Evolutionary conservation across 2,113 vertebrate species (phyloP), one percentile per base, ranked within the genome.

Genomic region (Coturnix japonica): DNA sequence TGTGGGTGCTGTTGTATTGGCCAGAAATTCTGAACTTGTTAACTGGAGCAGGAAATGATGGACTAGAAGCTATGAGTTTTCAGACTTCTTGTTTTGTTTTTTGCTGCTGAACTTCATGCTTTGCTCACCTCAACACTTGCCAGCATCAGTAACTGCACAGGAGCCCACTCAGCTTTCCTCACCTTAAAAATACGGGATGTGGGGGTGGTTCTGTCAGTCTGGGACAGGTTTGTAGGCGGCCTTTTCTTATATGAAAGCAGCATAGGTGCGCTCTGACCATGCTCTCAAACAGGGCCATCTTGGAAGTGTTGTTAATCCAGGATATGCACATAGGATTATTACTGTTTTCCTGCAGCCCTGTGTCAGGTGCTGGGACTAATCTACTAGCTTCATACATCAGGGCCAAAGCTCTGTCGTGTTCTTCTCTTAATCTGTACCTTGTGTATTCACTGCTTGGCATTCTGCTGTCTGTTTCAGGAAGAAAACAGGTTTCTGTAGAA

Each of bases 181-280:
- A 41, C 75, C 70, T 60, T 6, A 30, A n/a, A 60, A 31, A 77
- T 60, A 69, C 3, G 15, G 75, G 37, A 31, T 5, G 54, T 12
- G 47, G 71, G 43, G 79, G 28, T 87, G 60, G 44, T 26, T 76
- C 26, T 80, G 28, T 64, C 89, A 54, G 63, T 57, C 11, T 35
- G 76, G 30, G 57, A 11, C 9, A 0, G 3, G 0, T 16, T 49
- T 25, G 0, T 4, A 23, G 49, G 30, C 70, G 63, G 78, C 71
- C 1, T 53, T 78, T 65, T 61, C 21, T 54, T 30, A 59, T 69
- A 66, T 3, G 89, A 59, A 37, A 51, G 54, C 70, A 81, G 82
- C 53, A 19, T 63, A 59, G 70, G 37, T 65, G 21, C 1, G 9
- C 63, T 56, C 54, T 26, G 20, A 11, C 66, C 20, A 0, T 16